A percentile compares a stretch with the other conserved stretches of the same genome.
phyloP scores from a whole-genome alignment of 1,140 invertebrate genomes.

The Neuroterus valhalla region DNA sequence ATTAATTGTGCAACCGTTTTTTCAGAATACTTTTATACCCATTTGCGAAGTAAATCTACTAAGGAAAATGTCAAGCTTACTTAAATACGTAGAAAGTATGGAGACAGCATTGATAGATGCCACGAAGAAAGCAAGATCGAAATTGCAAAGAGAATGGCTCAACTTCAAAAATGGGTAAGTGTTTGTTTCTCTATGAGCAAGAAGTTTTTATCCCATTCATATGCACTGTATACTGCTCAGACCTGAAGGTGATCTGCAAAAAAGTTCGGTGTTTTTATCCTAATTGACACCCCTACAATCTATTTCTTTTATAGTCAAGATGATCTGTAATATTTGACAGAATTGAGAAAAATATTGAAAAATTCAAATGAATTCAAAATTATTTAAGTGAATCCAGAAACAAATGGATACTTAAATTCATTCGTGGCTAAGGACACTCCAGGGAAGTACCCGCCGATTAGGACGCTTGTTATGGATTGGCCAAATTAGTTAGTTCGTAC shows the following conservation, averaged over 20 bases:
- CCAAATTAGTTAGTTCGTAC: too few relatives aligned
- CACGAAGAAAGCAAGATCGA: slow-evolving; percentile 57
- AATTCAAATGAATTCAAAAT: too few relatives aligned
- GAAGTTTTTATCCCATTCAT: too few relatives aligned
- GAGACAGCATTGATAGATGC: slow-evolving; percentile 59
- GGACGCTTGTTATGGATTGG: too few relatives aligned
- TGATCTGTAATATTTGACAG: too few relatives aligned
- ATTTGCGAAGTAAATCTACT: slow-evolving; percentile 60
- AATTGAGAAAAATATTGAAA: background rate
- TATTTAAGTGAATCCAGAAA: too few relatives aligned
- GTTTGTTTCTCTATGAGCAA: background rate
- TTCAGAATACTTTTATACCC: slow-evolving; percentile 52
- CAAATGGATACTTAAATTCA: too few relatives aligned
- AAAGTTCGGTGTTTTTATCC: slow-evolving; percentile 11
- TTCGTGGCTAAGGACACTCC: too few relatives aligned
- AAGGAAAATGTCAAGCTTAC: slow-evolving; percentile 56
- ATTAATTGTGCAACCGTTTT: slow-evolving; percentile 7
- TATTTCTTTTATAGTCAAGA: background rate
- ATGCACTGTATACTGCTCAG: too few relatives aligned
- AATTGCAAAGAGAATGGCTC: slow-evolving; percentile 63
- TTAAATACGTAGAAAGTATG: slow-evolving; percentile 54
- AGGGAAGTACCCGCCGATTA: too few relatives aligned
- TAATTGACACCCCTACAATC: slow-evolving; percentile 35
- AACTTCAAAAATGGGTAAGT: slow-evolving; percentile 66
- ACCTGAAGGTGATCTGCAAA: too few relatives aligned